phyloP scores from a whole-genome alignment of 2,888 invertebrate genomes.

The Melanargia galathea region DNA sequence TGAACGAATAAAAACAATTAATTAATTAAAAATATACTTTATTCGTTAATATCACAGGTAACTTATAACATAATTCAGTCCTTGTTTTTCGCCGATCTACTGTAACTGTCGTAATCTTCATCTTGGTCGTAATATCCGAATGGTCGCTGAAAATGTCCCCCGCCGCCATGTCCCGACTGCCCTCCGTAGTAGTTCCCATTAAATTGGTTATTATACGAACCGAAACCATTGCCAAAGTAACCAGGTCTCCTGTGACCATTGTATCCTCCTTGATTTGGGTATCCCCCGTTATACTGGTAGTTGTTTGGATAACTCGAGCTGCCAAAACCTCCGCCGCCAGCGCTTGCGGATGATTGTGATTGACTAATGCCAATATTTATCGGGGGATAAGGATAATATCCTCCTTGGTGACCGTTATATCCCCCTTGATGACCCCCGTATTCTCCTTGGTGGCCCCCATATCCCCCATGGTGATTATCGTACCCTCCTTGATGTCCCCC shows the following conservation, averaged over 20 bases:
- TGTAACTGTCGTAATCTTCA: constrained; percentile 47
- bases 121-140: constrained; percentile 48
- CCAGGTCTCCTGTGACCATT: constrained; percentile 50
- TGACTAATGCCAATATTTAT: constrained; percentile 76
- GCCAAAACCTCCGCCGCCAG: constrained; percentile 62
- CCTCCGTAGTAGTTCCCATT: constrained; percentile 68
- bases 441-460: constrained; percentile 44
- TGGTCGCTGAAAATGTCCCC: constrained; percentile 49
- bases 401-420: constrained; percentile 47
- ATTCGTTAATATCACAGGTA: constrained; percentile 35
- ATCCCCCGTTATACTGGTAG: constrained; percentile 44
- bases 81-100: constrained; percentile 43
- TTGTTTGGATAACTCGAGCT: constrained; percentile 48
- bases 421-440: constrained; percentile 22
- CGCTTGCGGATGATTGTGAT: constrained; percentile 68
- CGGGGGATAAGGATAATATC: constrained; percentile 51
- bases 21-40: background rate
- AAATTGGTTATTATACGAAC: constrained; percentile 65
- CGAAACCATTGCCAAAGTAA: constrained; percentile 59
- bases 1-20: no score
- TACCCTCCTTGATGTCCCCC: constrained; percentile 32
- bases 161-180: constrained; percentile 33
- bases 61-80: constrained; percentile 14
- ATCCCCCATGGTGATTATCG: constrained; percentile 21
- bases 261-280: constrained; percentile 41